Base-by-base conservation (phyloP, 2,797 vertebrate species). In the Platyrinchus mystaceus region DNA sequence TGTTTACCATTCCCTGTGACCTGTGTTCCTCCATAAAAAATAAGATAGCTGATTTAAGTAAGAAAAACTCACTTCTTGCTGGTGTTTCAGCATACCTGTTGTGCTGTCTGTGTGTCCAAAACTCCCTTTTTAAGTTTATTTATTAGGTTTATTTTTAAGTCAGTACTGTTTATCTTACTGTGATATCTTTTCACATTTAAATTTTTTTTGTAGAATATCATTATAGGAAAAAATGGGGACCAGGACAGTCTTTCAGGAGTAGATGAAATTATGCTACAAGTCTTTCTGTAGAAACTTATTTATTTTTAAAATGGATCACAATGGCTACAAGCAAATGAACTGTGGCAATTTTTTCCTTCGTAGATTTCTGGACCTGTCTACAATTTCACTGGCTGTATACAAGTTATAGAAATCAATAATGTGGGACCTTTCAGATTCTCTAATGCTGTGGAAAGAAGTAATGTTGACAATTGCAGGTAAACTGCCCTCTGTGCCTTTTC, bases 351-450 rank as follows among this genome's bases (percentile, higher is more conserved):
- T 87, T 77, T 49, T 94, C 32, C 17, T 52, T 88, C 81, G 62
- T 56, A 99, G 99, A 94, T 97, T 95, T 97, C 97, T 32, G 92
- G 97, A 91, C 97, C 98, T 86, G 95, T 98, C 64, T 89, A 97
- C 96, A 99, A 99, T 98, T 99, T 98, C 74, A 98, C 98, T 55
- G 98, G 98, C 95, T 99, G 98, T 97, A 98, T 99, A 95, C 97
- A 98, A 98, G 94, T 99, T 13, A 73, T 96, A 93, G 97, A 98
- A 98, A 98, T 99, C 58, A 99, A 98, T 97, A 97, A 97, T 22
- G 43, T 92, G 56, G 94, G 94, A 96, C 97, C 97, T 95, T 98
- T 99, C 94, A 94, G 85, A 93, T 93, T 94, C 64, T 98, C 96
- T 34, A 97, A 97, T 12, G 97, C 98, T 83, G 91, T 98, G 36